A percentile compares a stretch with the other conserved stretches of the same genome.
These are phyloP conservation scores for Myotis yumanensis DNA, from an alignment of 2,113 vertebrate species.

Conservation along the genomic window DNA sequence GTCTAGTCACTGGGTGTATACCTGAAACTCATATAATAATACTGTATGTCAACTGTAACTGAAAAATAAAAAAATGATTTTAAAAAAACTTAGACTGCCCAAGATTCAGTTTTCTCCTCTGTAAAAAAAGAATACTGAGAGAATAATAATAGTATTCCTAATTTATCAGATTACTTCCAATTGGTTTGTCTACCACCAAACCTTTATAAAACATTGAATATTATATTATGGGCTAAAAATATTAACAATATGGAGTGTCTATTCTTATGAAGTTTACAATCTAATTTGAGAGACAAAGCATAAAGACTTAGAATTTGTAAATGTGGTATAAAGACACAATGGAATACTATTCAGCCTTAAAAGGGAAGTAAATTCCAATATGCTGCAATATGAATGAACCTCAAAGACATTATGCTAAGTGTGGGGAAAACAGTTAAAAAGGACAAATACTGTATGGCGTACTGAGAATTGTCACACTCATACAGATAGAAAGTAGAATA, in stretches of 20 bases:
- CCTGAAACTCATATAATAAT: no score
- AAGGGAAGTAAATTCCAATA: neutral
- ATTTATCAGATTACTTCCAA: neutral
- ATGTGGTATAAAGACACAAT: neutral
- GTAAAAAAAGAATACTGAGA: neutral
- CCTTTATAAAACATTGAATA: neutral
- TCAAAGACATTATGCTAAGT: neutral
- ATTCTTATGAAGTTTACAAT: neutral
- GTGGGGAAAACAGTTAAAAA: neutral
- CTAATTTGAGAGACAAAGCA: slow-evolving; percentile 12
- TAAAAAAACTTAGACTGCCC: no score
- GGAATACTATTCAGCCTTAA: neutral
- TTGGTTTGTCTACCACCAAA: slow-evolving; percentile 1
- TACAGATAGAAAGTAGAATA: neutral
- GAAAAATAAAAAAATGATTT: no score
- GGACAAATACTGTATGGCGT: neutral
- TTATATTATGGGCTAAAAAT: neutral
- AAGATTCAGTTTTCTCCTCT: neutral
- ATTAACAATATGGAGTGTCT: neutral
- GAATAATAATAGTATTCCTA: neutral
- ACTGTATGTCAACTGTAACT: no score
- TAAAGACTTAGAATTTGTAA: neutral
- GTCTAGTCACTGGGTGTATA: no score
- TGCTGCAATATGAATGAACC: neutral
- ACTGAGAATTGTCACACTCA: neutral